Conservation (phyloP, 2,113 vertebrate species). For the Anarhynchus alexandrinus region DNA sequence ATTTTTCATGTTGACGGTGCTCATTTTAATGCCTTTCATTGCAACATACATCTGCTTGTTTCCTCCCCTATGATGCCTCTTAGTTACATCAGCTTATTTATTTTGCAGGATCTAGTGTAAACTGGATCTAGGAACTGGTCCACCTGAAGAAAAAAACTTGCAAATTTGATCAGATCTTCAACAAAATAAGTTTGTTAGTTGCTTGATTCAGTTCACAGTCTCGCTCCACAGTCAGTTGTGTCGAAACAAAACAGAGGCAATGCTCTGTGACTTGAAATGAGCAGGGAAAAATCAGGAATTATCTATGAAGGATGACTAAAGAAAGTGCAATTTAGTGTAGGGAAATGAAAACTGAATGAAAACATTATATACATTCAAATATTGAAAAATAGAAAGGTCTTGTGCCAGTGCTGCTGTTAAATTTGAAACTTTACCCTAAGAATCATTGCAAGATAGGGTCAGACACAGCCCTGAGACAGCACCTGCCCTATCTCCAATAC, state of each 20-base stretch:
- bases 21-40: not conserved
- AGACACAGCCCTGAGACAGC: not conserved
- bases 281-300: not conserved
- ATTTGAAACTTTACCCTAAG: not conserved
- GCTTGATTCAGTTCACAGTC: not conserved
- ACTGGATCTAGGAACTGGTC: not conserved
- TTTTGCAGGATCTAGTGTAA: not conserved
- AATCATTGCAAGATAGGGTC: not conserved
- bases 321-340: not conserved
- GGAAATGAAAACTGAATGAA: not conserved
- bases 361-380: not conserved
- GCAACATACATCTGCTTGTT: no score
- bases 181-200: not conserved
- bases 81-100: not conserved
- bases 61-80: not conserved
- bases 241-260: not conserved
- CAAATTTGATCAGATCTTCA: not conserved
- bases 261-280: not conserved
- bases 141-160: not conserved
- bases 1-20: not conserved
- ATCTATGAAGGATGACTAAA: not conserved
- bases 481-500: not conserved
- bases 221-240: not conserved
- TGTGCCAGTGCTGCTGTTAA: not conserved
- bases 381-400: not conserved